Evolutionary conservation across 2,113 vertebrate species (phyloP), one percentile per base, ranked within the genome.

Genomic region (Cavia aperea): DNA sequence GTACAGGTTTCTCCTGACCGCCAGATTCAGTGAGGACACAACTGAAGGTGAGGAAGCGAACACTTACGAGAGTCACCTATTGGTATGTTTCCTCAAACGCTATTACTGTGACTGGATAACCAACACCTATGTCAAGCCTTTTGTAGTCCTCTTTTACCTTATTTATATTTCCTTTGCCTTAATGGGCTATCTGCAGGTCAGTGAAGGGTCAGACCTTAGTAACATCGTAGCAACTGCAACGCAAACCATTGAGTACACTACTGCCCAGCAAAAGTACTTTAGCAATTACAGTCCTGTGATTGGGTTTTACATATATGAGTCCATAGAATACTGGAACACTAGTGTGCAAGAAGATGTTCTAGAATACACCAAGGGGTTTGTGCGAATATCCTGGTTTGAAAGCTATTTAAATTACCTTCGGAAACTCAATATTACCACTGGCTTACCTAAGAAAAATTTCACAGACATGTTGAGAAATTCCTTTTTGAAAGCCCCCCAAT

Each of bases 61-160:
- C 94, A 98, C 98, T 95, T 99, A 98, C 1, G 99, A 99, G 97
- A 99, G 98, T 94, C 99, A 99, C 97, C 98, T 99, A 94, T 97
- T 99, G 98, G 98, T 99, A 97, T 99, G 99, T 94, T 99, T 99
- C 97, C 98, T 99, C 97, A 98, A 98, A 95, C 99, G 98, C 95
- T 99, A 99, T 98, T 99, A 99, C 97, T 99, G 99, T 97, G 99
- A 99, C 98, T 99, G 99, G 99, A 99, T 99, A 98, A 99, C 99
- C 94, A 99, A 99, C 97, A 99, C 99, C 81, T 99, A 99, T 0
- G 99, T 99, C 95, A 99, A 99, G 96, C 99, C 99, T 97, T 99
- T 99, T 97, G 99, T 99, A 97, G 98, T 99, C 96, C 99, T 99
- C 97, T 99, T 99, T 97, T 99, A 99, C 96, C 98, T 99, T 97